Evolutionary conservation across 1,140 invertebrate genomes (phyloP).

Genomic region (Trichonephila inaurata): DNA sequence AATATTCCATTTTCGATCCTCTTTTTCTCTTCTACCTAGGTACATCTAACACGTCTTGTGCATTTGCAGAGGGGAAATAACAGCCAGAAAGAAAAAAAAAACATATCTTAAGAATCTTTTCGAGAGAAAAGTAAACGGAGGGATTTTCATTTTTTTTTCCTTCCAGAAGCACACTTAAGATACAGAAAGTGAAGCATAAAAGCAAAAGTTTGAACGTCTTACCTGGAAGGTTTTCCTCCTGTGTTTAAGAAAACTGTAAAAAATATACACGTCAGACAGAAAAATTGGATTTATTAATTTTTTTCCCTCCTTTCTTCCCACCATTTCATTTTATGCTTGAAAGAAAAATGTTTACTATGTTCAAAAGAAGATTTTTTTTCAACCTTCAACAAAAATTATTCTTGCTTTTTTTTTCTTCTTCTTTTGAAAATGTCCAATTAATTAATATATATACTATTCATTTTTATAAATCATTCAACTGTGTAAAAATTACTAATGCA

Average conservation of each 20-base stretch:
- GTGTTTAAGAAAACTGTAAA: not conserved
- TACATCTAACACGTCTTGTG: conserved; percentile 49
- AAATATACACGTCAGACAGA: not conserved
- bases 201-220: conserved; percentile 37
- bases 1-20: conserved; percentile 64
- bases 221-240: conserved; percentile 8
- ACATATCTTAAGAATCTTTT: conserved; percentile 48
- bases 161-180: conserved; percentile 27
- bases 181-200: conserved; percentile 24
- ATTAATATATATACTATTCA: not conserved
- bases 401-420: not conserved
- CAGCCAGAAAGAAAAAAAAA: conserved; percentile 5
- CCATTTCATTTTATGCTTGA: conserved; percentile 2
- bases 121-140: conserved; percentile 27
- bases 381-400: not conserved
- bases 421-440: not conserved
- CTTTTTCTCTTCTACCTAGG: conserved; percentile 6
- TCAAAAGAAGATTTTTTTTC: not conserved
- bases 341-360: conserved; percentile 5
- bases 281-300: conserved; percentile 36
- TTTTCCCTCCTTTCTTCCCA: not conserved
- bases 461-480: conserved; percentile 24
- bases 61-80: conserved; percentile 25
- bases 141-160: conserved; percentile 6
- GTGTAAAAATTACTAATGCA: not conserved